Evolutionary conservation across 2,888 invertebrate genomes (phyloP), one percentile per base, ranked within the genome.

Genomic region (Meloe dianella): DNA sequence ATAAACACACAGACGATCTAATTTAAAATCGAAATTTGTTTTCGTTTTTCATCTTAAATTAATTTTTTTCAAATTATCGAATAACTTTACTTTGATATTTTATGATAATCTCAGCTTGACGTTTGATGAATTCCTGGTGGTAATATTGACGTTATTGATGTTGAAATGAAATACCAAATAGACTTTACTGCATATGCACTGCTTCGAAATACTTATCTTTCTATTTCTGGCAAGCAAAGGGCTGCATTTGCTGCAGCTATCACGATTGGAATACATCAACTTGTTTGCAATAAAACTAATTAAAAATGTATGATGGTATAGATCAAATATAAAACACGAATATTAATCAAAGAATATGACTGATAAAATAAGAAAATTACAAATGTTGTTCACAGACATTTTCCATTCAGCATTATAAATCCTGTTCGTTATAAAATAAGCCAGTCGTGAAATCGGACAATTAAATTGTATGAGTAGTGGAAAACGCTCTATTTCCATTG

Each of bases 311-410:
- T 70, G 75, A 71, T 70, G 59, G 47, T 47, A 7, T 66, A 69
- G 74, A 71, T 75, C 74, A 76, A 75, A 73, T 71, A 71, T 75
- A 71, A 77, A 76, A 74, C 75, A 77, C 74, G 73, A 74, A 74
- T 73, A 73, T 75, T 75, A 73, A 73, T 75, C 66, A 73, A 72
- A 71, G 71, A 27, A 71, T 68, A n/a, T 69, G 73, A 71, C 73
- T 63, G 62, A 67, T 20, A 8, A 10, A 41, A 41, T 41, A 17
- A 41, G 38, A n/a, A 41, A 71, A 69, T 73, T 74, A 71, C 71
- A 65, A 60, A 66, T 59, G 60, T 38, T 65, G 67, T 65, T 65
- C 62, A 58, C 62, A 38, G 63, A 65, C 10, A 14, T 67, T 67
- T 67, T 61, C 7, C 12, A 10, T 41, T 41, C 38, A 17, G 66